These are phyloP conservation scores for Pinna nobilis DNA, from an alignment of 1,140 invertebrate species.

Conservation along the genomic window DNA sequence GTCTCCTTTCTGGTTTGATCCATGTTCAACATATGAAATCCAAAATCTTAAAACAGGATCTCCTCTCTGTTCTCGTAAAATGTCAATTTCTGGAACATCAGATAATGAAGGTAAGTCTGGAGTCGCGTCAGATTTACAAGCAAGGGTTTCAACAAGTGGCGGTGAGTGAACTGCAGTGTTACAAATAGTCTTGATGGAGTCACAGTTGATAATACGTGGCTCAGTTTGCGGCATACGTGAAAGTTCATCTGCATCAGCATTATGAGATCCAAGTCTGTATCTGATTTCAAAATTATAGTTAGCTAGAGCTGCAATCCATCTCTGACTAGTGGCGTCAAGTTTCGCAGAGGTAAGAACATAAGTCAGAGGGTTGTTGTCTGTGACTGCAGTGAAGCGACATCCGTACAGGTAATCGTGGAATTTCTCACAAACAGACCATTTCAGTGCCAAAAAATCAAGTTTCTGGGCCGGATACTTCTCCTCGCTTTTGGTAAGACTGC, in stretches of 20 bases:
- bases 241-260: constrained; percentile 15
- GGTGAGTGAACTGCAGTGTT: background rate
- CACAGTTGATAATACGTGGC: background rate
- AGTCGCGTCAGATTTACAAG: background rate
- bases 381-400: constrained; percentile 21
- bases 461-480: constrained; percentile 29
- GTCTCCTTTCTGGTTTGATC: background rate
- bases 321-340: constrained; percentile 16
- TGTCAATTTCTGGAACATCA: background rate
- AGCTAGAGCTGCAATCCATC: constrained; percentile 22
- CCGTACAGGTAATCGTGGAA: constrained; percentile 37
- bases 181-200: background rate
- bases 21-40: background rate
- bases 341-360: constrained; percentile 28
- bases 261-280: constrained; percentile 15
- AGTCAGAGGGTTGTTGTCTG: constrained; percentile 34
- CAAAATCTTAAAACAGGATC: background rate
- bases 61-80: background rate
- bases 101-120: background rate
- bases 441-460: constrained; percentile 30
- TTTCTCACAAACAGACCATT: constrained; percentile 14
- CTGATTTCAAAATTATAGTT: constrained; percentile 24
- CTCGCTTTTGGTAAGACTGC: constrained; percentile 27
- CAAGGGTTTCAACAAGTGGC: background rate
- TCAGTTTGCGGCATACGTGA: constrained; percentile 11